Conservation (phyloP, 2,888 invertebrate genomes). For the Merodon equestris region DNA sequence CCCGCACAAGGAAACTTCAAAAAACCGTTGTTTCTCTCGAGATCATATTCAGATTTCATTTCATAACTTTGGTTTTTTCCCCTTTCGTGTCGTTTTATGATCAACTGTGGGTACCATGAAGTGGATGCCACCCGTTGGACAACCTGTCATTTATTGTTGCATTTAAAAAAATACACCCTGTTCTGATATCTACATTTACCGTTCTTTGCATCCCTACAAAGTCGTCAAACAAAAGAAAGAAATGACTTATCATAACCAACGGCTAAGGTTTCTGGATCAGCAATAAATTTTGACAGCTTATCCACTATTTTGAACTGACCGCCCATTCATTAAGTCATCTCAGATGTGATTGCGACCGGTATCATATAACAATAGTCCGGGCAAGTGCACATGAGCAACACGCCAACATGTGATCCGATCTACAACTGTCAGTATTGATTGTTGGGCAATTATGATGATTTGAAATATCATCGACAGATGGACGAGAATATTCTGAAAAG, state of each 20-base stretch:
- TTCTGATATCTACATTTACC: slow-evolving; percentile 32
- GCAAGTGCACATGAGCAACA: slow-evolving; percentile 8
- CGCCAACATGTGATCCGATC: slow-evolving; percentile 32
- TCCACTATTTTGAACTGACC: slow-evolving; percentile 27
- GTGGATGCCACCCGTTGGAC: slow-evolving; percentile 17
- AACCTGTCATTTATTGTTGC: slow-evolving; percentile 42
- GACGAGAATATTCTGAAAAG: slow-evolving; percentile 33
- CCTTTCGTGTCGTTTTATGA: neutral
- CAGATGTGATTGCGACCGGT: slow-evolving; percentile 8
- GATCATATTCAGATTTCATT: slow-evolving; percentile 29
- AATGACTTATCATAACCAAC: too few relatives aligned
- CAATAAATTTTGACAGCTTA: slow-evolving; percentile 53
- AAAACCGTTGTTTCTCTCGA: slow-evolving; percentile 10
- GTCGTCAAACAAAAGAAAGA: neutral
- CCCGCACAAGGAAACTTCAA: neutral
- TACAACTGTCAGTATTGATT: slow-evolving; percentile 61
- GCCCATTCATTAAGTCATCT: slow-evolving; percentile 48
- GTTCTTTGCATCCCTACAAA: neutral
- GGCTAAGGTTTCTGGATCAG: slow-evolving; percentile 56
- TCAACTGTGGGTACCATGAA: neutral
- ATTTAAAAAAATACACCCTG: slow-evolving; percentile 26
- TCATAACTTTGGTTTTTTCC: too few relatives aligned
- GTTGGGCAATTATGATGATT: slow-evolving; percentile 62
- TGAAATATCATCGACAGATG: slow-evolving; percentile 58
- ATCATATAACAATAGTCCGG: slow-evolving; percentile 10